Evolutionary conservation across 2,888 invertebrate species (phyloP).

Genomic region (Tiliacea aurago): DNA sequence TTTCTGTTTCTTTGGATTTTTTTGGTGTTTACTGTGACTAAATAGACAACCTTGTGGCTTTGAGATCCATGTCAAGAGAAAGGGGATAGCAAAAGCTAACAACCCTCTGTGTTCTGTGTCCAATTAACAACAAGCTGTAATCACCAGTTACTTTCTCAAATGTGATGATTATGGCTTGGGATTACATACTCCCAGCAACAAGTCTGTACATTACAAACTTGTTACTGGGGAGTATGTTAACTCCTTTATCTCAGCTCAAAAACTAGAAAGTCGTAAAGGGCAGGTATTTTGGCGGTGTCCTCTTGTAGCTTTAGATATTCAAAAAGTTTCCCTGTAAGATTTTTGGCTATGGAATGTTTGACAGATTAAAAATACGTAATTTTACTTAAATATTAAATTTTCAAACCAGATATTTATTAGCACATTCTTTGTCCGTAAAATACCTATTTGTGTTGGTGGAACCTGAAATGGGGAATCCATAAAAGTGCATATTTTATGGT

Average conservation of each 20-base stretch:
- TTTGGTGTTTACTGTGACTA: not conserved
- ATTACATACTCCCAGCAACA: no score
- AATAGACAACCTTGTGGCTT: not conserved
- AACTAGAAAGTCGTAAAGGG: not conserved
- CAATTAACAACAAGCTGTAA: not conserved
- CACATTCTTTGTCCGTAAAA: constrained; percentile 13
- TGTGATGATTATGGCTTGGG: not conserved
- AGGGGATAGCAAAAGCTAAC: not conserved
- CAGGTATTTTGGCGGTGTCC: not conserved
- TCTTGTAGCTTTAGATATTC: not conserved
- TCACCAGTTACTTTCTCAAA: not conserved
- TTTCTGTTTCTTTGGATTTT: not conserved
- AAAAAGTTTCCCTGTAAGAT: not conserved
- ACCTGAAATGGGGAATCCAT: constrained; percentile 27
- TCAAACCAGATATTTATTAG: constrained; percentile 29
- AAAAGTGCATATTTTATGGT: constrained; percentile 12
- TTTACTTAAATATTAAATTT: constrained; percentile 9
- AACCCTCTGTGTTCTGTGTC: not conserved
- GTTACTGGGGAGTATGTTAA: not conserved
- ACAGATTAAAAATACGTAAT: not conserved
- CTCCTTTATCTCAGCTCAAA: no score
- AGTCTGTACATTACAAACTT: no score
- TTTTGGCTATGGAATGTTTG: not conserved
- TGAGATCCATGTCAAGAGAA: not conserved
- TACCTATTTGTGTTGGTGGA: constrained; percentile 22